Percentiles rank a stretch among this genome's conserved stretches.
Evolutionary conservation across 92 coral and sea anemone genomes (phyloP).

Genomic region (Porites rus): DNA sequence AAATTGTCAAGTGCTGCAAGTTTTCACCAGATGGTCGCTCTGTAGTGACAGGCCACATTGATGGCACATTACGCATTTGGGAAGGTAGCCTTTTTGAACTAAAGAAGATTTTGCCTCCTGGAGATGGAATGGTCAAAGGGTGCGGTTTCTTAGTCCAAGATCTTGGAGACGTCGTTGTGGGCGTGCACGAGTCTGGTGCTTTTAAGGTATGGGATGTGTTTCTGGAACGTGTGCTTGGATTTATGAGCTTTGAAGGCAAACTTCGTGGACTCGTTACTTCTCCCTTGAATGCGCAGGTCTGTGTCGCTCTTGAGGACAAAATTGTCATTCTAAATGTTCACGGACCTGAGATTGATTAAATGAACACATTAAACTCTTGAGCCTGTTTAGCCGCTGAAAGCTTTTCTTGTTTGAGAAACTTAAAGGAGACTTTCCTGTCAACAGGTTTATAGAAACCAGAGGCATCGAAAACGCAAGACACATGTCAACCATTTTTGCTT

Average conservation of each 20-base stretch:
- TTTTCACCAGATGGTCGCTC: constrained; percentile 54
- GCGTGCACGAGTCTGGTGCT: constrained; percentile 47
- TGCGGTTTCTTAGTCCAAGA: constrained; percentile 49
- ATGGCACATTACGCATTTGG: constrained; percentile 54
- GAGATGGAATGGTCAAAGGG: constrained; percentile 41
- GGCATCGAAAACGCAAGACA: too few relatives aligned
- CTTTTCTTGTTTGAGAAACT: background rate
- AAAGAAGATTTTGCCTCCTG: constrained; percentile 21
- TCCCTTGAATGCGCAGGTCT: constrained; percentile 34
- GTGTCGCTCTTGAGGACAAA: constrained; percentile 54
- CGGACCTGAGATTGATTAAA: constrained; percentile 9
- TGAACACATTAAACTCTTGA: background rate
- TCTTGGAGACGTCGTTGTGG: constrained; percentile 29
- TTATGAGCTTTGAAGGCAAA: constrained; percentile 46
- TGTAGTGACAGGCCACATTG: constrained; percentile 52
- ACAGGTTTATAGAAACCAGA: too few relatives aligned
- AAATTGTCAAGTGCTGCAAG: constrained; percentile 43
- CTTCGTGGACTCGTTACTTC: constrained; percentile 60
- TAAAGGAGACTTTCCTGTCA: too few relatives aligned
- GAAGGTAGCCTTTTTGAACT: constrained; percentile 24
- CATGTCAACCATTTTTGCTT: too few relatives aligned
- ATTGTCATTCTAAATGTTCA: constrained; percentile 52
- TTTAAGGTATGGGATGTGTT: constrained; percentile 47
- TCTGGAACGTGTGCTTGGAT: constrained; percentile 20
- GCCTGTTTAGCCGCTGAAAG: background rate